Evolutionary conservation across 2,113 vertebrate genomes (phyloP).

Genomic region (Brachypodius melanocephalos): DNA sequence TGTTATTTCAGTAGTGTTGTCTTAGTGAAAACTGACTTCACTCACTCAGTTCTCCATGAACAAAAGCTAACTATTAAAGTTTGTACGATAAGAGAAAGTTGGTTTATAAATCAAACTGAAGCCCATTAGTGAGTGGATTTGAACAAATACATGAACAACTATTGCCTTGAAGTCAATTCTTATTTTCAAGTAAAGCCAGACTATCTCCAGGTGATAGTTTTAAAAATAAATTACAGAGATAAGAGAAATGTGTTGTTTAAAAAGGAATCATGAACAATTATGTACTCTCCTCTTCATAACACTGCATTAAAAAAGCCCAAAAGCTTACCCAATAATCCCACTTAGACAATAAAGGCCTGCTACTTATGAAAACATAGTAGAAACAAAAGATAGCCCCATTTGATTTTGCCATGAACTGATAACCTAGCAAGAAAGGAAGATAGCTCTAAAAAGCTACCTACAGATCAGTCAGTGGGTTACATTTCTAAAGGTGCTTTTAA

Average conservation of each 20-base stretch:
- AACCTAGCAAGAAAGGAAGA: not conserved
- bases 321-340: not conserved
- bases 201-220: not conserved
- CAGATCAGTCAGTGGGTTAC: not conserved
- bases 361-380: not conserved
- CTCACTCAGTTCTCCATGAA: not conserved
- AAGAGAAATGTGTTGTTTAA: not conserved
- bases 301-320: not conserved
- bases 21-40: slow-evolving; percentile 28
- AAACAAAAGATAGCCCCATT: not conserved
- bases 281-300: not conserved
- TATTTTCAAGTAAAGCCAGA: not conserved
- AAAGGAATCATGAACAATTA: not conserved
- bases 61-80: slow-evolving; percentile 11
- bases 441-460: not conserved
- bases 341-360: not conserved
- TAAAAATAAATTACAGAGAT: not conserved
- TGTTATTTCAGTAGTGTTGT: slow-evolving; percentile 34
- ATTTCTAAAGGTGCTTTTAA: not conserved
- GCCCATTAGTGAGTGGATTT: not conserved
- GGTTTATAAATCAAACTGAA: slow-evolving; percentile 28
- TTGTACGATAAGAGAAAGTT: not conserved
- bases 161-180: not conserved
- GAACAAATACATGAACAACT: not conserved
- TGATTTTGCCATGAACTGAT: not conserved